phyloP scores from a whole-genome alignment of 2,888 invertebrate species.

The Chalcosyrphus nemorum region DNA sequence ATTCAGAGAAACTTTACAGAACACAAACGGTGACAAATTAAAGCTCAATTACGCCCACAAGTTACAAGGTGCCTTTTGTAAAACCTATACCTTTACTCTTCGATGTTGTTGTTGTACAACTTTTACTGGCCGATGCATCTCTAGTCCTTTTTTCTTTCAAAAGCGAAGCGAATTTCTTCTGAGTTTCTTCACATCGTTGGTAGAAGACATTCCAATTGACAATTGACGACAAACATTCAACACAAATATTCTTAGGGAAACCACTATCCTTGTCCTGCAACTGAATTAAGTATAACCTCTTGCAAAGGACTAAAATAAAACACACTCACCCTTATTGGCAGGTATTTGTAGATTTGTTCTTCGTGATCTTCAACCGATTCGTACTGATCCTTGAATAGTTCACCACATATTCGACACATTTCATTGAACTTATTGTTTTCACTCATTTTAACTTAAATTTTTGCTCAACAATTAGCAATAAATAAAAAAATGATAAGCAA shows the following conservation, averaged over 20 bases:
- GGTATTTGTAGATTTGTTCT: slow-evolving; percentile 53
- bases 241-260: slow-evolving; percentile 39
- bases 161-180: slow-evolving; percentile 34
- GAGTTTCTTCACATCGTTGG: slow-evolving; percentile 38
- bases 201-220: slow-evolving; percentile 58
- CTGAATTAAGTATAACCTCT: not conserved
- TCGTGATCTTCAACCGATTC: slow-evolving; percentile 26
- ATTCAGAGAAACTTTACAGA: too few relatives aligned
- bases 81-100: slow-evolving; percentile 16
- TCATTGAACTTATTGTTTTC: slow-evolving; percentile 33
- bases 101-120: not conserved
- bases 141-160: not conserved
- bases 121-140: not conserved
- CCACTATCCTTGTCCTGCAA: slow-evolving; percentile 15
- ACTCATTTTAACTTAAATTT: not conserved
- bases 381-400: not conserved
- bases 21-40: too few relatives aligned
- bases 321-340: slow-evolving; percentile 47
- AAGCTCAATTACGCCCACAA: too few relatives aligned
- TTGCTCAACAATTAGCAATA: slow-evolving; percentile 16
- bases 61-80: too few relatives aligned
- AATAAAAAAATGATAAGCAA: too few relatives aligned
- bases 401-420: slow-evolving; percentile 58
- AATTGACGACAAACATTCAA: slow-evolving; percentile 32
- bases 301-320: not conserved